Evolutionary conservation across 2,113 vertebrate genomes (phyloP), one percentile per base, ranked within the genome.

Genomic region (Prietella phreatophila): DNA sequence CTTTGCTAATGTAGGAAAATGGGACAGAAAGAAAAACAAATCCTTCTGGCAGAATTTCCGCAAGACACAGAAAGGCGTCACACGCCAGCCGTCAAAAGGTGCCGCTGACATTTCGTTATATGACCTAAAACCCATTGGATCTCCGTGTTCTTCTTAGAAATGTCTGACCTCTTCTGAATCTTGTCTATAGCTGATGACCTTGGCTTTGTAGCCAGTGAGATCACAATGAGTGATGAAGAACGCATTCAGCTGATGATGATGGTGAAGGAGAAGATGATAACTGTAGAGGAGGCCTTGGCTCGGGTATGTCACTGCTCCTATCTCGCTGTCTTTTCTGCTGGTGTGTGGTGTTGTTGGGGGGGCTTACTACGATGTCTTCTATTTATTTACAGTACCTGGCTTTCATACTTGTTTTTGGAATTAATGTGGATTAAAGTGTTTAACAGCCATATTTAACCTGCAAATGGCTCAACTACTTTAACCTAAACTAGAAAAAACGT

Each of bases 221-320:
- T 99, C 82, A 99, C 98, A 0, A 99, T 99, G 98, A 98, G 98
- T 1, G 98, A 99, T 13, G 98, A 99, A 91, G 98, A 99, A 3
- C 96, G 98, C 13, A 99, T 99, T 90, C 97, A 99, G 92, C 95
- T 99, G 88, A 99, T 99, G 98, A 97, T 98, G 97, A 99, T 99
- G 98, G 98, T 99, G 90, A 99, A 99, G 89, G 98, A 99, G 89
- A 98, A 98, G 93, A 99, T 98, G 97, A 99, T 99, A 90, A 99
- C 97, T 0, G 98, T 99, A 63, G 98, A 99, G 87, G 98, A 99
- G 92, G 98, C 98, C 0, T 95, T 99, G 71, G 98, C 97, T 2
- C 96, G 97, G 96, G 98, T 99, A 96, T 65, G 96, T 73, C 78
- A 75, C 76, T 33, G 47, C 55, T 88, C 27, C 19, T 42, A 30